Percentiles rank a stretch among this genome's conserved stretches.
Conservation (phyloP, 2,888 invertebrate species). For the Panopea generosa region DNA sequence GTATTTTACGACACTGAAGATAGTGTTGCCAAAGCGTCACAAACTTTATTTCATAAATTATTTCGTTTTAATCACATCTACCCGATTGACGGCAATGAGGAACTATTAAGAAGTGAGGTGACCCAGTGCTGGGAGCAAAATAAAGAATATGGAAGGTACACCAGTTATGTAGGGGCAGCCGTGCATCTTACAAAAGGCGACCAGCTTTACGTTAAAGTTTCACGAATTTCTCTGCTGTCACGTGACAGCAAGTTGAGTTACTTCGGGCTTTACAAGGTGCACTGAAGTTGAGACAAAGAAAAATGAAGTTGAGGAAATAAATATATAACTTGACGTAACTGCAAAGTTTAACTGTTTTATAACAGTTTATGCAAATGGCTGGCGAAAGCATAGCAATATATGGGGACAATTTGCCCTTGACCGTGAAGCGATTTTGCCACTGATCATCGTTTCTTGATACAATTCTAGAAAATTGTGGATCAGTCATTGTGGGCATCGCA, state of each 20-base stretch:
- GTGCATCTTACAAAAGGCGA: slow-evolving; percentile 61
- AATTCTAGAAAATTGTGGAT: too few relatives aligned
- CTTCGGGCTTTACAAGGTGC: slow-evolving; percentile 56
- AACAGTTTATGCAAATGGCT: too few relatives aligned
- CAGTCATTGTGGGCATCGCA: too few relatives aligned
- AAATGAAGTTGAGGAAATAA: background rate
- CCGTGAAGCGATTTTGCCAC: too few relatives aligned
- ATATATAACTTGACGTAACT: slow-evolving; percentile 5
- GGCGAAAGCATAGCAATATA: too few relatives aligned
- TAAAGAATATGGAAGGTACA: slow-evolving; percentile 63
- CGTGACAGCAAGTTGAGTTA: slow-evolving; percentile 25
- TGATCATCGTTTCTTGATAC: too few relatives aligned
- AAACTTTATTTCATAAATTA: slow-evolving; percentile 65
- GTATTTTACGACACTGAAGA: slow-evolving; percentile 45
- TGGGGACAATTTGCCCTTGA: too few relatives aligned
- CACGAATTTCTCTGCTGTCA: slow-evolving; percentile 38
- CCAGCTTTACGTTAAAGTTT: slow-evolving; percentile 63
- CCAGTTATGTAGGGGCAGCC: slow-evolving; percentile 66
- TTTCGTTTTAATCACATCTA: slow-evolving; percentile 63
- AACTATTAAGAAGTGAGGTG: slow-evolving; percentile 61
- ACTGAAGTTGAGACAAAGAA: slow-evolving; percentile 10
- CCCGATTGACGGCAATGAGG: slow-evolving; percentile 62
- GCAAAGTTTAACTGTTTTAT: too few relatives aligned
- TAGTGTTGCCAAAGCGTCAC: slow-evolving; percentile 10
- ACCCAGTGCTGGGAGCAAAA: slow-evolving; percentile 66